These are phyloP conservation scores for Caenorhabditis doughertyi DNA, from an alignment of 2,888 invertebrate genomes.

Conservation along the genomic window DNA sequence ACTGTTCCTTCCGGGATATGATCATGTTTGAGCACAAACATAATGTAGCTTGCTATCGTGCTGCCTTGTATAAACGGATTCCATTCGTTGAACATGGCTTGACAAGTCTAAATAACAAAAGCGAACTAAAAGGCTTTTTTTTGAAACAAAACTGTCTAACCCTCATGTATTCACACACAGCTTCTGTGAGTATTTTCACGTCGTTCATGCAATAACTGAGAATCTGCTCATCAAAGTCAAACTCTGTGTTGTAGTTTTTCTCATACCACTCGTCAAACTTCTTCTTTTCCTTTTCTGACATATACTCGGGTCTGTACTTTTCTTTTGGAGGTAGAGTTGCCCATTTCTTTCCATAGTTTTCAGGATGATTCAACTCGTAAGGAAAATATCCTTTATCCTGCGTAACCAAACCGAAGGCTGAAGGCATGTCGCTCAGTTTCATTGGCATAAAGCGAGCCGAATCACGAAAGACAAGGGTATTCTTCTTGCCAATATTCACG, in stretches of 20 bases:
- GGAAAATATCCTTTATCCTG: constrained; percentile 16
- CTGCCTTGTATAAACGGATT: not conserved
- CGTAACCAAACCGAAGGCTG: not conserved
- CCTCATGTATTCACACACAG: not conserved
- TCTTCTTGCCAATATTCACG: no score
- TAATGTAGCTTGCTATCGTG: not conserved
- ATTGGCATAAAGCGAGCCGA: no score
- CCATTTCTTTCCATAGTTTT: not conserved
- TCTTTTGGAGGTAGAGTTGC: not conserved
- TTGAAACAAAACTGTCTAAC: not conserved
- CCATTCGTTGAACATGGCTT: not conserved
- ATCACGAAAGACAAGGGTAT: no score
- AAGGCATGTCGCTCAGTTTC: not conserved
- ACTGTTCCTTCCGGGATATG: not conserved
- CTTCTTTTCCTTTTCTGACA: not conserved
- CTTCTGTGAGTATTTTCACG: not conserved
- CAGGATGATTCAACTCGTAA: constrained; percentile 5
- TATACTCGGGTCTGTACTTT: constrained; percentile 8
- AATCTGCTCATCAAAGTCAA: constrained; percentile 25
- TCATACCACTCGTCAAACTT: not conserved
- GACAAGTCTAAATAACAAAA: not conserved
- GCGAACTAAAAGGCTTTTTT: no score
- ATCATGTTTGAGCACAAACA: not conserved
- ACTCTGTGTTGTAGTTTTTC: not conserved
- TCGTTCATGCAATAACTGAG: not conserved